phyloP scores from a whole-genome alignment of 2,888 invertebrate species.

The Nomada hirtipes region DNA sequence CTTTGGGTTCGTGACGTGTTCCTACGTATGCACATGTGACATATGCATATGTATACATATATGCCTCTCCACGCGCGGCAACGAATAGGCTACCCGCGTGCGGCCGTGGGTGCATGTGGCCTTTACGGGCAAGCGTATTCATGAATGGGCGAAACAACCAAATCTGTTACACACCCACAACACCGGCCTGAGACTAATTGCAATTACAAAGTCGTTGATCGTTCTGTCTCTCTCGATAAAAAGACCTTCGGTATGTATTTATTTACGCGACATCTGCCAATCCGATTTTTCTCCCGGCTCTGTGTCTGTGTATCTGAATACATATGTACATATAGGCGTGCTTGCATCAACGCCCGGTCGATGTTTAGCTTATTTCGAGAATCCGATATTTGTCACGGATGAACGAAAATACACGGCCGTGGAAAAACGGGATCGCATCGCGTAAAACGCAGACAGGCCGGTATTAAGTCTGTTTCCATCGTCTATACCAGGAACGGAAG shows the following conservation, averaged over 20 bases:
- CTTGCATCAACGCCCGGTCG: neutral
- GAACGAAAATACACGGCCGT: slow-evolving; percentile 13
- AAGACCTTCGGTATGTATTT: neutral
- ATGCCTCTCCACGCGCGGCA: neutral
- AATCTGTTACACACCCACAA: slow-evolving; percentile 41
- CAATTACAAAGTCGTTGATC: slow-evolving; percentile 43
- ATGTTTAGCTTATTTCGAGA: slow-evolving; percentile 1
- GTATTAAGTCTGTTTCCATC: slow-evolving; percentile 13
- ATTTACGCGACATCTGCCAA: neutral
- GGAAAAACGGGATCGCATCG: slow-evolving; percentile 3
- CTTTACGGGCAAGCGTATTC: neutral
- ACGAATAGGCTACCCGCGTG: neutral
- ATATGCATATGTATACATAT: neutral
- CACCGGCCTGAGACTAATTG: slow-evolving; percentile 50
- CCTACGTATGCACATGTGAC: neutral
- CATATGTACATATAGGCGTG: neutral
- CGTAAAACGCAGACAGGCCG: neutral
- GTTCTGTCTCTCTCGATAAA: slow-evolving; percentile 30
- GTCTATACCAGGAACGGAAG: neutral
- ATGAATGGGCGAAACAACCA: slow-evolving; percentile 28
- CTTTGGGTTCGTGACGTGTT: too few species aligned
- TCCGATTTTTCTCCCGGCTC: neutral
- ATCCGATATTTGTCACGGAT: neutral
- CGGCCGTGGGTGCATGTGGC: neutral
- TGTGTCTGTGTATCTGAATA: neutral